Evolutionary conservation across 2,113 vertebrate genomes (phyloP).

Genomic region (Anarhynchus alexandrinus): DNA sequence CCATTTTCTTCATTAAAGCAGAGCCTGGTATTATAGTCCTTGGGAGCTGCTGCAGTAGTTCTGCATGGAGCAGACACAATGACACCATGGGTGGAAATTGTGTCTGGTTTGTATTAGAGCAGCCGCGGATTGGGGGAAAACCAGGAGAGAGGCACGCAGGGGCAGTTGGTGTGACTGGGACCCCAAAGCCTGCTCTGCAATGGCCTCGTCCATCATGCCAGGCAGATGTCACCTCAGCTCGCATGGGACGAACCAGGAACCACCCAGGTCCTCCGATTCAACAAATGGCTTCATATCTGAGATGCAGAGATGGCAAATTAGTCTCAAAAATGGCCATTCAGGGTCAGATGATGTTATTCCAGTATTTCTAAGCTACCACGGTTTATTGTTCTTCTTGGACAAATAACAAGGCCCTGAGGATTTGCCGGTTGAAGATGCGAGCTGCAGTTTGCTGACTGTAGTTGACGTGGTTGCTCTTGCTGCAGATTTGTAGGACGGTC

Average conservation of each 20-base stretch:
- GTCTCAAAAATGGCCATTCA: neutral
- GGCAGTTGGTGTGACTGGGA: rapidly evolving
- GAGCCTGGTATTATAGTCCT: neutral
- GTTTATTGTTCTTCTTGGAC: neutral
- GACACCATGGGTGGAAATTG: neutral
- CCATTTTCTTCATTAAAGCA: neutral
- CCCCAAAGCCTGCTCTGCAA: neutral
- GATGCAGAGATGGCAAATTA: neutral
- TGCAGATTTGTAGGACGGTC: neutral
- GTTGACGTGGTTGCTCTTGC: neutral
- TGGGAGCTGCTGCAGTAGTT: neutral
- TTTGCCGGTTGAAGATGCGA: neutral
- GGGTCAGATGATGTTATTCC: neutral
- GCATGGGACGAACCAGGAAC: rapidly evolving
- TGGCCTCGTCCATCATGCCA: rapidly evolving
- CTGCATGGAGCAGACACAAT: neutral
- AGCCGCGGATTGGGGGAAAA: rapidly evolving
- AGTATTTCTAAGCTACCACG: neutral
- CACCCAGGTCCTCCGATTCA: rapidly evolving
- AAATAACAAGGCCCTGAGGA: neutral
- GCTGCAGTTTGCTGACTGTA: neutral
- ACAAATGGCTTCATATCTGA: neutral
- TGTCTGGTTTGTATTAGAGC: neutral
- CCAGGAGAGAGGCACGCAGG: rapidly evolving
- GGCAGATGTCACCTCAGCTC: neutral